Conservation (phyloP, 2,888 invertebrate genomes). For the Trichacis sp. region DNA sequence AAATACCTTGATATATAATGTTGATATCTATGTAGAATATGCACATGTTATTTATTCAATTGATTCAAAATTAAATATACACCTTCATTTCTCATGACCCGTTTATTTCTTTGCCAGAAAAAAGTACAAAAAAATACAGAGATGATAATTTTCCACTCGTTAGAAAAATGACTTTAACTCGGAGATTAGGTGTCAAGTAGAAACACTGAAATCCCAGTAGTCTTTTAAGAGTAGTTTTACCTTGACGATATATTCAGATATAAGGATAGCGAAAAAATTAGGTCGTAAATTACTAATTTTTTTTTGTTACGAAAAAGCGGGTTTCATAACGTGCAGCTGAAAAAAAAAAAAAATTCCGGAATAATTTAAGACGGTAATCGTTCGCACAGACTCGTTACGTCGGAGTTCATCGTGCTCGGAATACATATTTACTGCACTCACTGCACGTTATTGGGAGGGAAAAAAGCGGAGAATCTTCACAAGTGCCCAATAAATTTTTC, state of each 20-base stretch:
- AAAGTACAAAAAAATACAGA: too few relatives aligned
- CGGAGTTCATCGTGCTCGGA: constrained; percentile 24
- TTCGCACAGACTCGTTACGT: constrained; percentile 32
- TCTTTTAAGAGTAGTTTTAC: constrained; percentile 36
- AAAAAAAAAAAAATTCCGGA: constrained; percentile 50
- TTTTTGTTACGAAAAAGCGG: constrained; percentile 33
- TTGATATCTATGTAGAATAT: too few relatives aligned
- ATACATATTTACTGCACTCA: constrained; percentile 27
- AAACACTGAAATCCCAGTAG: constrained; percentile 27
- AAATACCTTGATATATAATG: too few relatives aligned
- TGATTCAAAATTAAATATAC: too few relatives aligned
- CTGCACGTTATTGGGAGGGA: neutral
- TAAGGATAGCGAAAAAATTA: constrained; percentile 52
- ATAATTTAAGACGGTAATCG: constrained; percentile 56
- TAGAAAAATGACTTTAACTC: constrained; percentile 13
- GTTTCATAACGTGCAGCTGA: constrained; percentile 46
- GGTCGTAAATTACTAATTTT: constrained; percentile 52
- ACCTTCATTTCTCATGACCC: too few relatives aligned
- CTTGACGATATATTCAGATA: constrained; percentile 51
- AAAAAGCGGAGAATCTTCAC: neutral
- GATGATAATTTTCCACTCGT: too few relatives aligned
- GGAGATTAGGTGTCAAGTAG: constrained; percentile 28
- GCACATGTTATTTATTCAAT: too few relatives aligned
- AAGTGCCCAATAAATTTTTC: neutral
- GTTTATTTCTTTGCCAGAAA: too few relatives aligned